Evolutionary conservation across 1,140 invertebrate species (phyloP).

Genomic region (Uloborus diversus): DNA sequence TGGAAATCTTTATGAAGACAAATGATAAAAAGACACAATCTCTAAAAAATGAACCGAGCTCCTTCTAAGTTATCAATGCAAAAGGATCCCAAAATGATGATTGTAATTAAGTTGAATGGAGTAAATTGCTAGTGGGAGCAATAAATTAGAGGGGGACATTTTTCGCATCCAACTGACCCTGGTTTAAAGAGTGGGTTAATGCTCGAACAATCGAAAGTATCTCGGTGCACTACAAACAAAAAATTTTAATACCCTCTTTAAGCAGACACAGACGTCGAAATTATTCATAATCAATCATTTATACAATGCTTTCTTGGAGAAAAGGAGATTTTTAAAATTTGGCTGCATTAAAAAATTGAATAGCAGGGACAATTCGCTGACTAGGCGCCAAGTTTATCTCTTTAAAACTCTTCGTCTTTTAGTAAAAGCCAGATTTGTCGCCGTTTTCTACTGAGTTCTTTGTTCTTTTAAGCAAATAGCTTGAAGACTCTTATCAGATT

Average conservation of each 20-base stretch:
- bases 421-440: not conserved
- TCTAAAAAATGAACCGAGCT: not conserved
- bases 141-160: constrained; percentile 11
- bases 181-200: constrained; percentile 18
- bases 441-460: not conserved
- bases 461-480: constrained; percentile 6
- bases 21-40: constrained; percentile 8
- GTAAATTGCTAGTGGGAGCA: constrained; percentile 11
- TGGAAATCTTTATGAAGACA: too few relatives aligned
- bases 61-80: constrained; percentile 13
- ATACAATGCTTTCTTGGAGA: constrained; percentile 8
- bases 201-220: constrained; percentile 14
- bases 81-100: constrained; percentile 22
- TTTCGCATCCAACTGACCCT: constrained; percentile 15
- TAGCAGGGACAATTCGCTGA: not conserved
- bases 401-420: constrained; percentile 13
- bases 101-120: constrained; percentile 19
- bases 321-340: constrained; percentile 19
- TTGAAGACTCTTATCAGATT: too few relatives aligned
- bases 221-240: not conserved
- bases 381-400: constrained; percentile 23
- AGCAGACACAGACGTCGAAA: constrained; percentile 2
- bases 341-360: constrained; percentile 20
- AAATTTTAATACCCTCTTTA: constrained; percentile 18
- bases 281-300: constrained; percentile 24